Conservation (phyloP, 2,888 invertebrate species). For the Drosophila multiciliata region DNA sequence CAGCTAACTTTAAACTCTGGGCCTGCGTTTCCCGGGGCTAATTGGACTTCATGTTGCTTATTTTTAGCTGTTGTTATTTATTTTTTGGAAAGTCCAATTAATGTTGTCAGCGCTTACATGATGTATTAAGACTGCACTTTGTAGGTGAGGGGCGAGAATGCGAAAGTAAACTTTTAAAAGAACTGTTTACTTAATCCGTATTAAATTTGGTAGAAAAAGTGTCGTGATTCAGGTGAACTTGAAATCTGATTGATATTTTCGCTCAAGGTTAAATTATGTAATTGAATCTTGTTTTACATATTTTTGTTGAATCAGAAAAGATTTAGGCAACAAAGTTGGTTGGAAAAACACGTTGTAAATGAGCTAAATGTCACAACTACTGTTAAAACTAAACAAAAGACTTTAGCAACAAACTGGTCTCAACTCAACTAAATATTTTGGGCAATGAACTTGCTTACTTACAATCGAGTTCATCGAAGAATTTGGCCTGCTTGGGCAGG, state of each 20-base stretch:
- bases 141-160: too few species aligned
- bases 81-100: constrained; percentile 79
- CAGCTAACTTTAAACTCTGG: constrained; percentile 34
- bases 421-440: constrained; percentile 53
- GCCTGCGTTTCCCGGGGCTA: constrained; percentile 47
- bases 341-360: background rate
- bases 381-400: constrained; percentile 64
- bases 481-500: constrained; percentile 86
- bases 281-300: constrained; percentile 31
- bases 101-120: constrained; percentile 24
- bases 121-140: constrained; percentile 31
- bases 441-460: constrained; percentile 85
- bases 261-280: constrained; percentile 74
- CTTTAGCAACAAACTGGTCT: constrained; percentile 68
- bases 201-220: constrained; percentile 16
- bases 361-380: background rate
- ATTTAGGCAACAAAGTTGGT: constrained; percentile 8
- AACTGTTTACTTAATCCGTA: constrained; percentile 35
- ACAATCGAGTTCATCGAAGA: constrained; percentile 90
- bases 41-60: constrained; percentile 53
- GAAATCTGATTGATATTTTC: constrained; percentile 59
- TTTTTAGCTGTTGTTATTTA: constrained; percentile 21
- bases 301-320: constrained; percentile 22
- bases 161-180: constrained; percentile 8
- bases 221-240: constrained; percentile 62